Conservation (phyloP, 2,888 invertebrate species). For the Pasiphila rectangulata region DNA sequence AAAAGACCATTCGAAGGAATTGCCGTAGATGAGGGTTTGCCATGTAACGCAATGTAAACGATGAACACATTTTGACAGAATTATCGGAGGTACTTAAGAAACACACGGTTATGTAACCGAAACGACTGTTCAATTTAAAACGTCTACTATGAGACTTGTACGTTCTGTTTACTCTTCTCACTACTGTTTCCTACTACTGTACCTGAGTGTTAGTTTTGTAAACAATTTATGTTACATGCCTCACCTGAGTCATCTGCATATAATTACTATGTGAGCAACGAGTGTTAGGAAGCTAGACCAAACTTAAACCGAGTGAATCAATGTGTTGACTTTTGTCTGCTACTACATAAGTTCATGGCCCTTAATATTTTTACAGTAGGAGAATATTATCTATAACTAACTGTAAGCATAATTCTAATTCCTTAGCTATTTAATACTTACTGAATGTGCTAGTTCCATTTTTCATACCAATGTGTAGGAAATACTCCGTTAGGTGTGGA, state of each 20-base stretch:
- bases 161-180: no score
- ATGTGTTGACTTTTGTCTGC: conserved; percentile 29
- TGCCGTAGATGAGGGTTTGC: conserved; percentile 32
- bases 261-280: conserved; percentile 36
- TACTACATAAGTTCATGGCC: conserved; percentile 35
- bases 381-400: conserved; percentile 52
- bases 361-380: conserved; percentile 53
- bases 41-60: conserved; percentile 26
- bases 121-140: no score
- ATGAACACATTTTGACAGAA: no score
- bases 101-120: not conserved
- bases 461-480: conserved; percentile 59
- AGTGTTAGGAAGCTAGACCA: conserved; percentile 38
- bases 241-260: conserved; percentile 16
- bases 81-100: no score
- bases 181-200: no score
- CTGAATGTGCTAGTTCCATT: conserved; percentile 72
- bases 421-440: conserved; percentile 61
- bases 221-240: conserved; percentile 7
- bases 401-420: conserved; percentile 62
- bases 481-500: conserved; percentile 50
- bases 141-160: no score
- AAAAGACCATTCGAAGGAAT: conserved; percentile 38
- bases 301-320: conserved; percentile 21
- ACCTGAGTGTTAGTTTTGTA: not conserved